Base-by-base conservation (phyloP, 1,140 invertebrate species). In the Lethrus apterus region DNA sequence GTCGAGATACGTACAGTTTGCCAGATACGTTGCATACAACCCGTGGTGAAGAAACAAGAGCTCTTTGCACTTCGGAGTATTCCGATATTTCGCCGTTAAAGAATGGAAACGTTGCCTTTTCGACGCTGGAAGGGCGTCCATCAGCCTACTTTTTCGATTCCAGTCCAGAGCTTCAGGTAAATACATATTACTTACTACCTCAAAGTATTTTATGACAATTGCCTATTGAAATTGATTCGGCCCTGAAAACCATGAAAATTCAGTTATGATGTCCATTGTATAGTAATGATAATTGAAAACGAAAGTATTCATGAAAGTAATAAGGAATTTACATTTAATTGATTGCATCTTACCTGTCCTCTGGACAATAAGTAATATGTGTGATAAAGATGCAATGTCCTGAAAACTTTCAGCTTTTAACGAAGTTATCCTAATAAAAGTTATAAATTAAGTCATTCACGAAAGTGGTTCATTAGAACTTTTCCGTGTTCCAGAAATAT, bases 61-160 rank as follows among this genome's bases (percentile, higher is more conserved):
- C 95, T 0, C 75, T 98, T 2, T 99, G 96, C 63, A 95, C 89
- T 1, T 87, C 90, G 18, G 93, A 98, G 63, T 98, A 91, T 68
- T 96, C 92, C 4, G 95, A 98, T 64, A 97, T 99, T 56, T 95
- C 93, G 0, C 96, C 96, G 0, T 67, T 98, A 33, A 86, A 84
- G 0, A 92, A 90, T n/a, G 95, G 93, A 14, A 93, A 87, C 58
- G 92, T 98, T 2, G 86, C 92, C 2, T 99, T 98, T 67, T 91
- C 91, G 9, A 98, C 95, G 0, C 72, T 98, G 0, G 94, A 98
- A 69, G 92, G 91, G 18, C 72, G 96, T 55, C 93, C 94, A 0
- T 92, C 89, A 11, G 89, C 90, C 17, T 87, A 86, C 52, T 78
- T 85, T 33, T 98, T 97, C 60, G 93, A 97, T 56, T 82, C 83